Percentiles rank a stretch among this genome's conserved stretches.
Evolutionary conservation across 2,113 vertebrate species (phyloP).

Genomic region (Vanacampus margaritifer): DNA sequence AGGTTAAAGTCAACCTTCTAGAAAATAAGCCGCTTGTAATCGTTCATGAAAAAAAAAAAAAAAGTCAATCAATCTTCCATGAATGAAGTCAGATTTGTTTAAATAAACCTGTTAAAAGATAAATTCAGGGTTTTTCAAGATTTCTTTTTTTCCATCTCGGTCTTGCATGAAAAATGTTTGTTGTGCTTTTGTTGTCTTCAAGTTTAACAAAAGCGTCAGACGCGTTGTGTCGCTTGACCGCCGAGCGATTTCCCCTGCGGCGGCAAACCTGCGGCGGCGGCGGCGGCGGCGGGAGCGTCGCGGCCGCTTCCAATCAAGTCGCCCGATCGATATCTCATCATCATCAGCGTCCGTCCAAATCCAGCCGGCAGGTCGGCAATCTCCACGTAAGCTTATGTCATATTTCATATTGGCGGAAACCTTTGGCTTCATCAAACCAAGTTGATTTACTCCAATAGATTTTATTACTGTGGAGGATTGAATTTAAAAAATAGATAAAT

Average conservation of each 20-base stretch:
- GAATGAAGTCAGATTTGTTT: too few relatives aligned
- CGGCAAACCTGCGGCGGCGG: conserved; percentile 57
- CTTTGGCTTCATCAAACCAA: too few relatives aligned
- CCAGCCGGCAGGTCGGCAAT: background rate
- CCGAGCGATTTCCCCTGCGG: conserved; percentile 29
- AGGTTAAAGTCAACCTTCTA: background rate
- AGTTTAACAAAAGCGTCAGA: too few relatives aligned
- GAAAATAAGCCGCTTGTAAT: background rate
- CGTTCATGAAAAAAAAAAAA: background rate
- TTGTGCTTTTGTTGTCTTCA: too few relatives aligned
- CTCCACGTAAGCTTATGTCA: background rate
- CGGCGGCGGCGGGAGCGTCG: conserved; percentile 37
- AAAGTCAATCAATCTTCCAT: too few relatives aligned
- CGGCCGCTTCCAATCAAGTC: conserved; percentile 68
- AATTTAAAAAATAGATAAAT: too few relatives aligned
- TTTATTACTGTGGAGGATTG: too few relatives aligned
- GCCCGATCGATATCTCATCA: conserved; percentile 4
- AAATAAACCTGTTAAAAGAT: too few relatives aligned
- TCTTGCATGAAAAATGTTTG: too few relatives aligned
- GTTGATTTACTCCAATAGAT: background rate
- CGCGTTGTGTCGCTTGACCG: too few relatives aligned
- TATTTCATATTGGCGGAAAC: background rate
- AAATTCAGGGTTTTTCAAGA: too few relatives aligned
- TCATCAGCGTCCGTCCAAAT: background rate
- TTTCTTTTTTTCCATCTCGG: too few relatives aligned